Conservation (phyloP, 2,888 invertebrate genomes). For the Trachelus troglodyta region DNA sequence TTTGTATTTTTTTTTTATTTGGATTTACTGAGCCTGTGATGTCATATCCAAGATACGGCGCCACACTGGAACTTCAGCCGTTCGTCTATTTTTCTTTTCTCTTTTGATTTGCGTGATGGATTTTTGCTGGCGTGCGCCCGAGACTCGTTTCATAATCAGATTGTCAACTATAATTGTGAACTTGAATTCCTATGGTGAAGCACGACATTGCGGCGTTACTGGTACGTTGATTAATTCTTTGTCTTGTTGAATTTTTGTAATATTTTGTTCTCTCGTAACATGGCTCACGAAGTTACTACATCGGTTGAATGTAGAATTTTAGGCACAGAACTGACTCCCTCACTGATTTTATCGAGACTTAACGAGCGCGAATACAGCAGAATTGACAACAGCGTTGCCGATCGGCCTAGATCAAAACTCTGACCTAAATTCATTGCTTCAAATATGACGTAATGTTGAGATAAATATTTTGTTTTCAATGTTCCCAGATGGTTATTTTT, state of each 20-base stretch:
- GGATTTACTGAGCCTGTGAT: conserved; percentile 19
- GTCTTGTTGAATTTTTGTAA: conserved; percentile 28
- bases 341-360: conserved; percentile 30
- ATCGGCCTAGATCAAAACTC: conserved; percentile 36
- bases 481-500: conserved; percentile 18
- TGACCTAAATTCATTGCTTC: conserved; percentile 38
- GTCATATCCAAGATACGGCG: background rate
- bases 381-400: conserved; percentile 21
- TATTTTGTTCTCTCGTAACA: background rate
- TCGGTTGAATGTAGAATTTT: background rate
- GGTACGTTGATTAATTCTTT: conserved; percentile 32
- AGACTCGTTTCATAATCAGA: background rate
- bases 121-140: background rate
- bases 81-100: background rate
- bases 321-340: conserved; percentile 1
- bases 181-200: background rate
- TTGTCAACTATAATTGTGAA: background rate
- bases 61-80: background rate
- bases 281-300: background rate
- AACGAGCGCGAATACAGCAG: conserved; percentile 28
- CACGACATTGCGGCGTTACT: conserved; percentile 27
- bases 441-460: conserved; percentile 21
- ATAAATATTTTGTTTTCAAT: conserved; percentile 8
- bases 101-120: background rate
- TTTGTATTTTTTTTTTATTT: conserved; percentile 22